Conservation (phyloP, 2,888 invertebrate genomes). For the Agrotis puta region DNA sequence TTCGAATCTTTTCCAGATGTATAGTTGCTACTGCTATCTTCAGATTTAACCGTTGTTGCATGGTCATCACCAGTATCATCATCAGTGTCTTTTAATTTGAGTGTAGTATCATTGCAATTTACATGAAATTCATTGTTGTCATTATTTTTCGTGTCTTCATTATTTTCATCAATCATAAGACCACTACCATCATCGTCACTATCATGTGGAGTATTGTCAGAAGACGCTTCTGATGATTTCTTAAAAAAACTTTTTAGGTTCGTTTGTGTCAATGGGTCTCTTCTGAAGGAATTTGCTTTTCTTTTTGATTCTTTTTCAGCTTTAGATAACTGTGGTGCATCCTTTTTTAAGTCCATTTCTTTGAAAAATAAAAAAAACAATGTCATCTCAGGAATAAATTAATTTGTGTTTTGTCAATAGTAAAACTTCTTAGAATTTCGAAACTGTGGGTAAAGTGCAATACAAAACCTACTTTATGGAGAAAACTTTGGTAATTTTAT, state of each 20-base stretch:
- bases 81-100: slow-evolving; percentile 71
- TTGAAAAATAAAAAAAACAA: slow-evolving; percentile 54
- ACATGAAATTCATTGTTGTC: slow-evolving; percentile 51
- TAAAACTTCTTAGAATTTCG: neutral
- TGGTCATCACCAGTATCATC: slow-evolving; percentile 32
- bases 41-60: neutral
- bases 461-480: neutral
- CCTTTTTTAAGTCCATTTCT: slow-evolving; percentile 70
- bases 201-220: slow-evolving; percentile 71
- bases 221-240: slow-evolving; percentile 76
- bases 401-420: neutral
- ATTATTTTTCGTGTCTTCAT: slow-evolving; percentile 65
- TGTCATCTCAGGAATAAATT: neutral
- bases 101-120: slow-evolving; percentile 74
- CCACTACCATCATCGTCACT: slow-evolving; percentile 79
- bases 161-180: slow-evolving; percentile 80
- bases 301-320: slow-evolving; percentile 86
- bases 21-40: slow-evolving; percentile 38
- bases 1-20: slow-evolving; percentile 67
- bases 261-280: slow-evolving; percentile 87
- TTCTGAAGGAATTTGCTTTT: slow-evolving; percentile 87
- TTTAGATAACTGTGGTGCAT: slow-evolving; percentile 80
- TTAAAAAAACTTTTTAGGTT: slow-evolving; percentile 85
- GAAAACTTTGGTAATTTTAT: neutral
- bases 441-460: neutral